These are phyloP conservation scores for Sciurus niger DNA, from an alignment of 2,113 vertebrate species.

Conservation along the genomic window DNA sequence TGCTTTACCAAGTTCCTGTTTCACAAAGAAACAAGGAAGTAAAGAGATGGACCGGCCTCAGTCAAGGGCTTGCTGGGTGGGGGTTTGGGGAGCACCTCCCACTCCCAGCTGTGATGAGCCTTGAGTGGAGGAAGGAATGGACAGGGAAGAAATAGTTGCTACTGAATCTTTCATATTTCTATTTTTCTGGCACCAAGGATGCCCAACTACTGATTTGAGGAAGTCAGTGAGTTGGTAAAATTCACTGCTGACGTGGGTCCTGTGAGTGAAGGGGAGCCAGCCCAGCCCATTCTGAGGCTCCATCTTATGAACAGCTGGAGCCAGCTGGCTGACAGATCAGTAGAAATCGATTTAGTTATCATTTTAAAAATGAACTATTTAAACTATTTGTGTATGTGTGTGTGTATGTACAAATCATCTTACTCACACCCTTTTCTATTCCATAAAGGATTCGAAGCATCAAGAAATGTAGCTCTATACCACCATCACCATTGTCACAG, in stretches of 20 bases:
- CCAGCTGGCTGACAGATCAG: slow-evolving; percentile 9
- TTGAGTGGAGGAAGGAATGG: background rate
- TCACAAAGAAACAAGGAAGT: slow-evolving; percentile 84
- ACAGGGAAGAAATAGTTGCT: slow-evolving; percentile 53
- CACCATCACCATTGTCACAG: background rate
- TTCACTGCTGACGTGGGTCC: slow-evolving; percentile 68
- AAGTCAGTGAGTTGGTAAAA: slow-evolving; percentile 76
- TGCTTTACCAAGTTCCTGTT: slow-evolving; percentile 81
- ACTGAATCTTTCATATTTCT: slow-evolving; percentile 64
- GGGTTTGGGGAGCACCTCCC: slow-evolving; percentile 45
- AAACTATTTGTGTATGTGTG: background rate
- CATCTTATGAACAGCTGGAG: background rate
- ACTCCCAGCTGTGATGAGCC: slow-evolving; percentile 20
- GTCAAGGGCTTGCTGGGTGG: slow-evolving; percentile 34
- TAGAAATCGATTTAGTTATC: background rate
- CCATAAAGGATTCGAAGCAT: slow-evolving; percentile 36
- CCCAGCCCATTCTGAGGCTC: background rate
- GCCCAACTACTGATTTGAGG: slow-evolving; percentile 74
- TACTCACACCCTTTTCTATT: background rate
- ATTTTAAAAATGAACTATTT: slow-evolving; percentile 18
- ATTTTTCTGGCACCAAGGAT: slow-evolving; percentile 48
- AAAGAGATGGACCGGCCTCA: slow-evolving; percentile 37
- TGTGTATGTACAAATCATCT: background rate
- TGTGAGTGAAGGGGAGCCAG: background rate
- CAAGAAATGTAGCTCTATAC: background rate